A percentile compares a stretch with the other conserved stretches of the same genome.
These are phyloP conservation scores for Charaxes varanes DNA, from an alignment of 1,140 invertebrate species.

Conservation along the genomic window DNA sequence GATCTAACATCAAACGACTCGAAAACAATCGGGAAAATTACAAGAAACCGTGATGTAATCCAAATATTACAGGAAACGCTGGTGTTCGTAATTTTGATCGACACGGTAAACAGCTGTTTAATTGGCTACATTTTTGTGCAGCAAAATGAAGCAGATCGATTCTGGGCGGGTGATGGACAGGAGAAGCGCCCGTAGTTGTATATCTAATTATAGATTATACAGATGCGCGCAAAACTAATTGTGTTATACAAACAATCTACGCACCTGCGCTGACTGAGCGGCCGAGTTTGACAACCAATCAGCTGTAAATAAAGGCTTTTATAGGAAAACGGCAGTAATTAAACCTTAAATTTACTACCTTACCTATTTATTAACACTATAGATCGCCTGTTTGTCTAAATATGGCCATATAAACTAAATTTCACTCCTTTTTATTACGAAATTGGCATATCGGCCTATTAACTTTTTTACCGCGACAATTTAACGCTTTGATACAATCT, in stretches of 20 bases:
- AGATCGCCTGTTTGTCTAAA: too few species aligned
- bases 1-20: too few species aligned
- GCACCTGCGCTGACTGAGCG: slow-evolving; percentile 35
- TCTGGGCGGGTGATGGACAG: slow-evolving; percentile 55
- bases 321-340: too few species aligned
- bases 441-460: too few species aligned
- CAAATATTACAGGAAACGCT: slow-evolving; percentile 9
- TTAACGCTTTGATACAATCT: too few species aligned
- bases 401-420: too few species aligned
- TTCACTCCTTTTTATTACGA: too few species aligned
- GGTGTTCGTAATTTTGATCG: slow-evolving; percentile 22
- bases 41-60: not conserved
- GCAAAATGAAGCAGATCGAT: slow-evolving; percentile 49
- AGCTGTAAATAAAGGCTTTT: slow-evolving; percentile 10
- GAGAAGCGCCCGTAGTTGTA: slow-evolving; percentile 32
- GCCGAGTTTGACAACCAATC: slow-evolving; percentile 18
- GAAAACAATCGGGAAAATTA: too few species aligned
- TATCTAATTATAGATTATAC: slow-evolving; percentile 52
- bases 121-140: slow-evolving; percentile 16
- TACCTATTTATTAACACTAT: too few species aligned
- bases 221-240: slow-evolving; percentile 63
- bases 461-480: too few species aligned
- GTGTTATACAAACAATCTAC: slow-evolving; percentile 61
- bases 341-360: too few species aligned
- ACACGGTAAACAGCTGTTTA: slow-evolving; percentile 19